A percentile compares a stretch with the other conserved stretches of the same genome.
Evolutionary conservation across 1,140 invertebrate genomes (phyloP).

Genomic region (Colletes latitarsis): DNA sequence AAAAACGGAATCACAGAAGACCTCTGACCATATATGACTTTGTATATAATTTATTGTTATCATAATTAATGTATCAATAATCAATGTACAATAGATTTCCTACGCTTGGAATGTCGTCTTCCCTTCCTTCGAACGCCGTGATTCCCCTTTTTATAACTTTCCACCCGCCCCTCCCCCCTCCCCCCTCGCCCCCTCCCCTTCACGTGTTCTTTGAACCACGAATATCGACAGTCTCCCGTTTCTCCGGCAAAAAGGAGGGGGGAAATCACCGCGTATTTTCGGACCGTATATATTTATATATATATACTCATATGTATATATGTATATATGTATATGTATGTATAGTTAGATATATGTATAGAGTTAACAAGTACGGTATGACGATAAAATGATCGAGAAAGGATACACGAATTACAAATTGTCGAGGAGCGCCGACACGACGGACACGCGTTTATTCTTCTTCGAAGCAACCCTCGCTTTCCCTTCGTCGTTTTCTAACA

Average conservation of each 20-base stretch:
- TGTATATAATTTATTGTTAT: constrained; percentile 82
- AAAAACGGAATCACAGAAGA: constrained; percentile 54
- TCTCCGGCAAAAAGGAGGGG: constrained; percentile 3
- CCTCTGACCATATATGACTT: constrained; percentile 68
- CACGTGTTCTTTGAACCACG: constrained; percentile 29
- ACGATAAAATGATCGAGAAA: constrained; percentile 60
- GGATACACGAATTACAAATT: constrained; percentile 53
- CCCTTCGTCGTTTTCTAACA: constrained; percentile 10
- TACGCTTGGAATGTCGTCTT: constrained; percentile 75
- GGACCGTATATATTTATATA: constrained; percentile 49
- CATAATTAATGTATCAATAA: constrained; percentile 80
- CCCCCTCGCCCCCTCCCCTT: too few species aligned
- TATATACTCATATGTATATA: constrained; percentile 48
- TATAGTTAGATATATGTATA: constrained; percentile 42
- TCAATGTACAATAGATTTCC: constrained; percentile 81
- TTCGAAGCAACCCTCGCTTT: constrained; percentile 41
- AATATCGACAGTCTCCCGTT: constrained; percentile 15
- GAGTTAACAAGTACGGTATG: constrained; percentile 66
- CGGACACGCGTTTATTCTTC: constrained; percentile 17
- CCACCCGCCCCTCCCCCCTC: neutral
- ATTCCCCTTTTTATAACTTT: constrained; percentile 39
- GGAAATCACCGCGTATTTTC: constrained; percentile 57
- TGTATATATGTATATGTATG: constrained; percentile 49
- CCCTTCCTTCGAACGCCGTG: constrained; percentile 52
- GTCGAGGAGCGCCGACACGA: constrained; percentile 47